Base-by-base conservation (phyloP, 2,113 vertebrate species). In the Carassius gibelio region DNA sequence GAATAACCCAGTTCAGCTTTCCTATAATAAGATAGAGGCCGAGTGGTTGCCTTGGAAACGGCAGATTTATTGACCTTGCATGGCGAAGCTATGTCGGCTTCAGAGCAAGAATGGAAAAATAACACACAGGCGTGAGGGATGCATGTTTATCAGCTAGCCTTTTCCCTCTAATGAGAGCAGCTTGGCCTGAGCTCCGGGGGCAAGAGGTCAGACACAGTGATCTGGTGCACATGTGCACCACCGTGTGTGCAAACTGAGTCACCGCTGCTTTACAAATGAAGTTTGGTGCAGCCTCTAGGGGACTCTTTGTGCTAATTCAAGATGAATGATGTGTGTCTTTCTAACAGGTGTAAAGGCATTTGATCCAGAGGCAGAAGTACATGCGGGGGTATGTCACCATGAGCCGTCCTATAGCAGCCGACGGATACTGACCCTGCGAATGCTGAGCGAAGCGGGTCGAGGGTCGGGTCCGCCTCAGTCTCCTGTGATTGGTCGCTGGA, bases 391-490 rank as follows among this genome's bases (percentile, higher is more conserved):
- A 3, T 82, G 80, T 69, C 42, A 55, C 23, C 64, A 71, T 69
- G 52, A 79, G 9, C 45, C 55, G 48, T 55, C 80, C 26, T 21
- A 21, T 59, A 69, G 50, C 48, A 30, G 64, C 17, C 21, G 62
- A 36, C 62, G 36, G 80, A 82, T 50, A 48, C 42, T 36, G 26
- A 55, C 45, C 30, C 19, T 38, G 66, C 34, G 10, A 69, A 69
- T 81, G 61, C 10, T 55, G 48, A 82, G 36, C 36, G 5, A 8
- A 55, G 23, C 45, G 91, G 30, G 26, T 26, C 89, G 91, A 93
- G 94, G 93, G 95, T 90, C 94, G 94, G 94, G 93, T 94, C 94
- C 90, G 93, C 94, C 94, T 95, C 94, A 94, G 94, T 95, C 95
- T 95, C 94, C 91, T 93, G 88, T 94, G 91, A 95, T 95, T 95